Base-by-base conservation (phyloP, 1,140 invertebrate genomes). In the Aporrectodea caliginosa region DNA sequence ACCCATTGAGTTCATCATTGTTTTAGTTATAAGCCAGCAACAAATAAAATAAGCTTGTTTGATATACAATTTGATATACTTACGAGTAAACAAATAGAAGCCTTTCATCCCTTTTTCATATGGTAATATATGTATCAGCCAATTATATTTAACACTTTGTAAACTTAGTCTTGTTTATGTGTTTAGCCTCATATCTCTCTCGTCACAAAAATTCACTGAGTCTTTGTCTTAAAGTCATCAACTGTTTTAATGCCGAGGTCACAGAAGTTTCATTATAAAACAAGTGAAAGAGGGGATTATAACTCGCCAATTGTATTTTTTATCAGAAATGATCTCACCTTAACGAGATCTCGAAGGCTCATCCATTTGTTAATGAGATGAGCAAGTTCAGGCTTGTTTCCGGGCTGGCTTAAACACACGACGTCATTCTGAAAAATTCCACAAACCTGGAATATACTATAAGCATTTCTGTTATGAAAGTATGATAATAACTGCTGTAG, bases 361-460 rank as follows among this genome's bases (percentile, higher is more conserved):
- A 87, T 83, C 86, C 85, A 88, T 82, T 85, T 84, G 30, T 86
- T 84, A 32, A 79, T 80, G n/a, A 88, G 81, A 58, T 84, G 82
- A 2, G 82, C 81, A 6, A 88, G 73, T 77, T 87, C 86, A 33
- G 86, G 83, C 75, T 81, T 84, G 35, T 87, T 84, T n/a, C 83
- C 81, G n/a, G 86, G 86, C 77, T 83, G 82, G 35, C 81, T 84
- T 2, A 88, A 79, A 81, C 84, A 85, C 69, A 86, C 86, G 69
- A 84, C 73, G 30, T 82, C 83, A 82, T 87, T 85, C 85, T 87
- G 79, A 30, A 84, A 73, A 69, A 77, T 77, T 16, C 14, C 1
- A 22, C 58, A 73, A 16, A 14, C 29, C 22, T 22, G 43, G 22
- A 78, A 69, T 71, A 32, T 70, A 30, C 14, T 71, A 75, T 33